A percentile compares a stretch with the other conserved stretches of the same genome.
phyloP scores from a whole-genome alignment of 2,113 vertebrate species.

The Pteronura brasiliensis region DNA sequence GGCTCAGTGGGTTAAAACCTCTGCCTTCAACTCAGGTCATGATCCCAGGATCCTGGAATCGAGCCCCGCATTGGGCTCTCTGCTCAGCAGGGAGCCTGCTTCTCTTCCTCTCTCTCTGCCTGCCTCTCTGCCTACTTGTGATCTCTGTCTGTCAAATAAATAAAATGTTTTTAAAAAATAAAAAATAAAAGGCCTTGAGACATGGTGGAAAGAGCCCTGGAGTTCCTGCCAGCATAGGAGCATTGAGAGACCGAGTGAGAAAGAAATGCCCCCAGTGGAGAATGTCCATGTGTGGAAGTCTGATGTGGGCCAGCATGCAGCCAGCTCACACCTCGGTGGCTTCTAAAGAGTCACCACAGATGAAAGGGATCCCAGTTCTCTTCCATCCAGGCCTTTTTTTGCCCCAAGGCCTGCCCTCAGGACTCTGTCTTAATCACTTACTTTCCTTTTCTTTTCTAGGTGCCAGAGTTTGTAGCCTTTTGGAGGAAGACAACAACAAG shows the following conservation, averaged over 20 bases:
- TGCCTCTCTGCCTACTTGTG: no score
- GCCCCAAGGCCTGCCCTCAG: background rate
- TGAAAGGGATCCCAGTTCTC: background rate
- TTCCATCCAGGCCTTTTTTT: background rate
- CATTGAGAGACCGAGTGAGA: background rate
- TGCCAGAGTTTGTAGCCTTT: background rate
- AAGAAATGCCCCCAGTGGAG: background rate
- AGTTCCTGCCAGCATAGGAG: background rate
- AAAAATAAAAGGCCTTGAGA: background rate
- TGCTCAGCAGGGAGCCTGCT: no score
- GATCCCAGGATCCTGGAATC: no score
- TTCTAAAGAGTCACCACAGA: background rate
- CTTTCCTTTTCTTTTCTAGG: conserved; percentile 5
- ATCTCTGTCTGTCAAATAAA: no score
- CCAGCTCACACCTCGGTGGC: background rate
- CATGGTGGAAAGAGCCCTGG: background rate
- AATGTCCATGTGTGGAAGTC: background rate
- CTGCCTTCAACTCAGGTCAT: no score
- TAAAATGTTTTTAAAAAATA: no score
- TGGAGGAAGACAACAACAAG: background rate
- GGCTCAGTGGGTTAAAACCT: no score
- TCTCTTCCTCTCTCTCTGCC: no score
- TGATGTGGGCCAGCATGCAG: background rate
- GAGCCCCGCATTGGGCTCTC: no score
- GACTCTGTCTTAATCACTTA: background rate